Evolutionary conservation across 2,888 invertebrate genomes (phyloP).

Genomic region (Piscicola geometra): DNA sequence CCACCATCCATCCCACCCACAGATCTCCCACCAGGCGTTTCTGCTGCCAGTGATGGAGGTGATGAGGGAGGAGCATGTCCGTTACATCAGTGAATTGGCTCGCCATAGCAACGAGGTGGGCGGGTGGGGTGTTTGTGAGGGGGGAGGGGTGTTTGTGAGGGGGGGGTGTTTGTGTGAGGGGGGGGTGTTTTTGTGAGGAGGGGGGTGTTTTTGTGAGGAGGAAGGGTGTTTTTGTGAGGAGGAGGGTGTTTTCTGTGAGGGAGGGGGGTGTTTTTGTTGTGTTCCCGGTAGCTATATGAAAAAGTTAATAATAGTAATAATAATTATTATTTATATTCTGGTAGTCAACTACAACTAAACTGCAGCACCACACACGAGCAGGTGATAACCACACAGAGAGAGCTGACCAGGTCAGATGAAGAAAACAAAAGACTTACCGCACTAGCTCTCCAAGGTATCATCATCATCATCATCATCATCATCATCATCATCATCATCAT

Average conservation of each 20-base stretch:
- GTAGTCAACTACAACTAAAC: no score
- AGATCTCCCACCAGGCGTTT: conserved; percentile 70
- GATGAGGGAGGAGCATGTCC: conserved; percentile 91
- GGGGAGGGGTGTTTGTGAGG: background rate
- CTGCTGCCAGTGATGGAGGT: conserved; percentile 82
- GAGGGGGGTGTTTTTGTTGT: background rate
- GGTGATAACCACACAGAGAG: conserved; percentile 87
- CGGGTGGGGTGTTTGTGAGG: background rate
- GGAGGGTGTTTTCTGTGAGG: background rate
- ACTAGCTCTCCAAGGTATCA: conserved; percentile 71
- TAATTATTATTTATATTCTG: no score
- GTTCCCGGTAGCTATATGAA: no score
- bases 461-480: conserved; percentile 28
- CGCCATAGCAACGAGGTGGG: conserved; percentile 71
- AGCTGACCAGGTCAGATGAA: conserved; percentile 75
- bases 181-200: background rate
- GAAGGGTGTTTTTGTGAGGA: background rate
- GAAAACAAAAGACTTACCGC: conserved; percentile 88
- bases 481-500: conserved; percentile 30
- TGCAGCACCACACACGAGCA: no score
- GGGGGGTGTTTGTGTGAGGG: background rate
- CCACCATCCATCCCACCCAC: background rate
- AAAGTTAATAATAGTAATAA: no score
- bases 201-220: background rate
- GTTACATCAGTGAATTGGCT: conserved; percentile 90